Evolutionary conservation across 2,888 invertebrate genomes (phyloP).

Genomic region (Trichopoda pennipes): DNA sequence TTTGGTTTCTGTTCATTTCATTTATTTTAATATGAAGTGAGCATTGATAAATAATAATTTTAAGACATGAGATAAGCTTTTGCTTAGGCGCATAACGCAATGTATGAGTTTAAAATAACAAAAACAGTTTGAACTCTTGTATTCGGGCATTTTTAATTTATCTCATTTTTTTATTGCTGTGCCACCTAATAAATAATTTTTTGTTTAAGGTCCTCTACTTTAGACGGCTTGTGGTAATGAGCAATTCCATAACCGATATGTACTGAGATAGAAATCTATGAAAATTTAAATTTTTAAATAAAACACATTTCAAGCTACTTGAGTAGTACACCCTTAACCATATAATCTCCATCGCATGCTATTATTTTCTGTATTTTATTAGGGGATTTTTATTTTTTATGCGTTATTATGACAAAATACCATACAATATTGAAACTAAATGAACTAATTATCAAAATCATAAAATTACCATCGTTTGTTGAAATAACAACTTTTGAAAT

Average conservation of each 20-base stretch:
- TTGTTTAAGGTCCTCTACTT: constrained; percentile 58
- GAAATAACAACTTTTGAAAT: too few relatives aligned
- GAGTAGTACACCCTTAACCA: too few relatives aligned
- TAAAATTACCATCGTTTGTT: too few relatives aligned
- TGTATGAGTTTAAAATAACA: neutral
- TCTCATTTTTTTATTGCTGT: constrained; percentile 60
- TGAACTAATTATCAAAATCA: too few relatives aligned
- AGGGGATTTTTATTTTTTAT: too few relatives aligned
- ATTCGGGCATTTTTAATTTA: constrained; percentile 41
- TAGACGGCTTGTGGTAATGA: constrained; percentile 27
- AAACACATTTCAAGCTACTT: too few relatives aligned
- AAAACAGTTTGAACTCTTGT: neutral
- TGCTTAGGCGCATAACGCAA: constrained; percentile 56
- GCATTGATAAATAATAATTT: constrained; percentile 42
- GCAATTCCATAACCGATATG: constrained; percentile 30
- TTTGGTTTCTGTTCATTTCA: constrained; percentile 13
- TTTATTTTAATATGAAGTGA: neutral
- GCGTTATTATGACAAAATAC: too few relatives aligned
- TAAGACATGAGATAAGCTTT: constrained; percentile 8
- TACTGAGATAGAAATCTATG: too few relatives aligned
- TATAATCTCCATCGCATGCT: too few relatives aligned
- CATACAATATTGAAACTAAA: too few relatives aligned
- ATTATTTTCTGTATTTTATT: too few relatives aligned
- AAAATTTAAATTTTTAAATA: too few relatives aligned
- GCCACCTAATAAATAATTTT: constrained; percentile 55